Conservation (phyloP, 1,140 invertebrate genomes). For the Pogonognathellus flavescens region DNA sequence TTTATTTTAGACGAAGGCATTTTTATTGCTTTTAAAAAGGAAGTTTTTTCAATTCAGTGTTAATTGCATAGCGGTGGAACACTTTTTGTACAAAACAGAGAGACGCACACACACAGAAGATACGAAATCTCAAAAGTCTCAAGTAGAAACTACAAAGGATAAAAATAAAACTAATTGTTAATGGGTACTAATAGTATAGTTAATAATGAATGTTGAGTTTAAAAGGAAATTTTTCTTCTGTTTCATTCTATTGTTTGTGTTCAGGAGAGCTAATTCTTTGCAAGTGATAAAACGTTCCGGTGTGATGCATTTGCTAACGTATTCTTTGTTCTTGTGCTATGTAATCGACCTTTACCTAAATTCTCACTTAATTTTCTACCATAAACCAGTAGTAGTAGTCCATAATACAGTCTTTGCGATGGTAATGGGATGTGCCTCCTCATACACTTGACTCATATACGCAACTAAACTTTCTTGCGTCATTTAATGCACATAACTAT, state of each 20-base stretch:
- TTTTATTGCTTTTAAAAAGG: not conserved
- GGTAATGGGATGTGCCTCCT: not conserved
- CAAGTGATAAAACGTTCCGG: conserved; percentile 19
- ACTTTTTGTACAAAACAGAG: not conserved
- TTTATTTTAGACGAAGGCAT: conserved; percentile 30
- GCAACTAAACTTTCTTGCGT: no score
- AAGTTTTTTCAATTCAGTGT: not conserved
- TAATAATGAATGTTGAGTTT: not conserved
- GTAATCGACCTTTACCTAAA: conserved; percentile 42
- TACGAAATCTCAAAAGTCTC: not conserved
- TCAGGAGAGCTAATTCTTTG: not conserved
- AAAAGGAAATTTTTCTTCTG: not conserved
- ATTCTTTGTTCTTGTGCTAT: no score
- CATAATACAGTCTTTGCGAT: not conserved
- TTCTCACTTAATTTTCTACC: not conserved
- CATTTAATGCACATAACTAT: no score
- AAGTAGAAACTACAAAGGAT: not conserved
- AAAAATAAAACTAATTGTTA: not conserved
- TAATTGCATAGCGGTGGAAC: not conserved
- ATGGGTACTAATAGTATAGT: not conserved
- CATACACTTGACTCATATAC: not conserved
- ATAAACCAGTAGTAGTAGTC: not conserved
- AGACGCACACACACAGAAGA: not conserved
- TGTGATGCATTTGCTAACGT: not conserved
- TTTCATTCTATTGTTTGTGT: not conserved